phyloP scores from a whole-genome alignment of 23 tunicate species.

The Trididemnum miniatum region DNA sequence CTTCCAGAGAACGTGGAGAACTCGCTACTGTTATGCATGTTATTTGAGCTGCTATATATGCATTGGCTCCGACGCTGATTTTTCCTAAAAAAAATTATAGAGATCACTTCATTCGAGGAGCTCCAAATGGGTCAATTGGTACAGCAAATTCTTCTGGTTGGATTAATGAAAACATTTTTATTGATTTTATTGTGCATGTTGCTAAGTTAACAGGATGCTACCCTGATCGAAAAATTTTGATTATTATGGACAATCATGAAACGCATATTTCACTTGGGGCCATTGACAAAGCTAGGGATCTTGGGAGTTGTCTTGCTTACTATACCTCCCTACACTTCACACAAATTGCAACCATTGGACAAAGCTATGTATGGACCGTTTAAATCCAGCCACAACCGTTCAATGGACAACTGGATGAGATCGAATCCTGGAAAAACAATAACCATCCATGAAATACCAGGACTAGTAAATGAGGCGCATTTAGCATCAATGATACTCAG shows the following conservation, averaged over 20 bases:
- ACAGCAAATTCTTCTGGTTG: constrained; percentile 8
- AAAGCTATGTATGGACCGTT: constrained; percentile 14
- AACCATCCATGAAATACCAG: constrained; percentile 25
- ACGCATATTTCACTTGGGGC: constrained; percentile 19
- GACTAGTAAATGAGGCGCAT: constrained; percentile 13
- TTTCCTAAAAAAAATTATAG: not conserved
- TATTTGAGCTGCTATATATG: constrained; percentile 18
- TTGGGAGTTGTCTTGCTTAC: constrained; percentile 16
- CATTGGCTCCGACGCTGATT: constrained; percentile 20
- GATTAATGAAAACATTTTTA: constrained; percentile 1
- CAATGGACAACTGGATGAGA: constrained; percentile 31
- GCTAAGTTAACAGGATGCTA: not conserved
- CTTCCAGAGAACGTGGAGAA: constrained; percentile 17
- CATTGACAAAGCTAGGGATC: constrained; percentile 2
- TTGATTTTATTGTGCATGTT: constrained; percentile 1
- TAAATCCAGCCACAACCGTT: not conserved
- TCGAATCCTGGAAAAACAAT: constrained; percentile 24
- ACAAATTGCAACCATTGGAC: not conserved
- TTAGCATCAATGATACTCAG: constrained; percentile 1
- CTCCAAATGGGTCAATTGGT: constrained; percentile 8
- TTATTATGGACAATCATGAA: constrained; percentile 19
- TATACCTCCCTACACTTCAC: constrained; percentile 16
- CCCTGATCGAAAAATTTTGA: not conserved
- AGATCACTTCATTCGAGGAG: constrained; percentile 20
- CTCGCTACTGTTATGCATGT: constrained; percentile 7